Conservation (phyloP, 2,113 vertebrate genomes). For the Mustelus asterias region DNA sequence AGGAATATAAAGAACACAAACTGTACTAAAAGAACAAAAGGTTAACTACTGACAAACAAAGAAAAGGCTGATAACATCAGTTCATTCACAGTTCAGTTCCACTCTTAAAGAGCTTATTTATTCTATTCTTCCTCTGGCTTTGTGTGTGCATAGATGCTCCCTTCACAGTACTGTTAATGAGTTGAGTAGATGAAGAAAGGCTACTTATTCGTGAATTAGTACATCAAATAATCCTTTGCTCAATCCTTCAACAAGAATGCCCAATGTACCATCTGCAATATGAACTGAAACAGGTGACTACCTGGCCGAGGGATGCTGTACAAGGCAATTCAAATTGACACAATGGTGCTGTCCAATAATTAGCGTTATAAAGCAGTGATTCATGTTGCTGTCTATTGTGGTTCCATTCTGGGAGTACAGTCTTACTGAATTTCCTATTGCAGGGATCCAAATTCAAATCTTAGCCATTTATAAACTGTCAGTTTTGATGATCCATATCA, state of each 20-base stretch:
- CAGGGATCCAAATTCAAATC: neutral
- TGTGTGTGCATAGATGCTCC: neutral
- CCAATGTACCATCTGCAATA: neutral
- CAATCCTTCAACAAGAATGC: neutral
- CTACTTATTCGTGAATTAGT: neutral
- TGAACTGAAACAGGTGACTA: neutral
- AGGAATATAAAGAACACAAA: neutral
- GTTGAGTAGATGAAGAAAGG: neutral
- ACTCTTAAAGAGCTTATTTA: neutral
- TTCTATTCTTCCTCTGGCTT: neutral
- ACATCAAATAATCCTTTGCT: neutral
- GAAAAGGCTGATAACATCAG: slow-evolving; percentile 3
- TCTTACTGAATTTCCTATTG: neutral
- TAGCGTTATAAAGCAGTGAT: neutral
- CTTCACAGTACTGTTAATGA: neutral
- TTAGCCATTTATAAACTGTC: neutral
- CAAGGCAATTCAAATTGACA: neutral
- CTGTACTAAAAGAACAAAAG: neutral
- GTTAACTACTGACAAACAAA: neutral
- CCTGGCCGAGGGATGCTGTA: neutral
- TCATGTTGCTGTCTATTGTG: neutral
- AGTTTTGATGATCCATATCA: neutral
- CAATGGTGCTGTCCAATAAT: neutral
- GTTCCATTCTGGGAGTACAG: neutral
- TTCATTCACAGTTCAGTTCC: slow-evolving; percentile 1